phyloP scores from a whole-genome alignment of 2,888 invertebrate genomes.

The Eilema sororculum region DNA sequence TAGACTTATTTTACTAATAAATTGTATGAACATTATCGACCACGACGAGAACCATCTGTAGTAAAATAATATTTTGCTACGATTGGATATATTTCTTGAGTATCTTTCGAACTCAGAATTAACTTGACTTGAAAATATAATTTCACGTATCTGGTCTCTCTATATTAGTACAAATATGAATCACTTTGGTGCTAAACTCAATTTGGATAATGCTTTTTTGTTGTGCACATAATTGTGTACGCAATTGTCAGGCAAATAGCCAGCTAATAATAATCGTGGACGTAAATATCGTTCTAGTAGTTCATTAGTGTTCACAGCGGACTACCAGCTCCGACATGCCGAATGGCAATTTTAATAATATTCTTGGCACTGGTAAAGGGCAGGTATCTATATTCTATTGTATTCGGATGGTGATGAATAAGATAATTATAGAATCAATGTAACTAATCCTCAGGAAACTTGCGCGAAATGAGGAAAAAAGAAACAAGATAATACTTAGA shows the following conservation, averaged over 20 bases:
- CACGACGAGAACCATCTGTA: too few relatives aligned
- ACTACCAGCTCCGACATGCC: background rate
- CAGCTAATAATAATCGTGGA: background rate
- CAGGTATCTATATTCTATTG: background rate
- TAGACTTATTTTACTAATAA: background rate
- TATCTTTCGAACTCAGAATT: background rate
- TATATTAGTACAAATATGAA: background rate
- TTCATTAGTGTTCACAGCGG: background rate
- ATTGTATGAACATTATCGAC: background rate
- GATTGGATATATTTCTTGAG: background rate
- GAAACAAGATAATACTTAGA: too few relatives aligned
- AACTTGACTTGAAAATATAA: background rate
- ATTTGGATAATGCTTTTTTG: background rate
- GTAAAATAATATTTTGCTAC: too few relatives aligned
- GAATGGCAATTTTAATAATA: background rate
- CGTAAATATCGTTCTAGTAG: background rate
- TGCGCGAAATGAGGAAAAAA: too few relatives aligned
- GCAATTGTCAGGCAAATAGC: background rate
- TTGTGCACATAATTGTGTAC: background rate
- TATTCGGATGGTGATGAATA: background rate
- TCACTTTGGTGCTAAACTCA: background rate
- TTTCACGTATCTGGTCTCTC: background rate
- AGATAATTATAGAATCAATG: background rate
- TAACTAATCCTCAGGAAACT: background rate
- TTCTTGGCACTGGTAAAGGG: constrained; percentile 4